Evolutionary conservation across 2,888 invertebrate species (phyloP).

Genomic region (Drosophila villosipedis): DNA sequence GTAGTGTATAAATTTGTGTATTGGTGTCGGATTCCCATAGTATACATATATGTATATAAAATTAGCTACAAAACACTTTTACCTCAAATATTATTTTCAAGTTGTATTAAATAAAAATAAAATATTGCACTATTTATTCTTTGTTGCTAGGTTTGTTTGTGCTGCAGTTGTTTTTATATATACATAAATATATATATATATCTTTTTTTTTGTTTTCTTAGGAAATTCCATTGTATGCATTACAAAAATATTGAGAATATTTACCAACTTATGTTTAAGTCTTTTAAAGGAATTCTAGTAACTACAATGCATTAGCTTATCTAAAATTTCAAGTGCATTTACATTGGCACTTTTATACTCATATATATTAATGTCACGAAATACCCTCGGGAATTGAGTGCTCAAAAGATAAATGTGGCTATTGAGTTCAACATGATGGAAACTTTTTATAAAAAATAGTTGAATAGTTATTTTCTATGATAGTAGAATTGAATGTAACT

Average conservation of each 20-base stretch:
- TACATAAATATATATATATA: background rate
- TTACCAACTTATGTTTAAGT: slow-evolving; percentile 23
- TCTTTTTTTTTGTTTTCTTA: background rate
- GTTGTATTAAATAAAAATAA: slow-evolving; percentile 33
- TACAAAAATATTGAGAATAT: slow-evolving; percentile 62
- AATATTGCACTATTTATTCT: slow-evolving; percentile 38
- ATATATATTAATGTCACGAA: background rate
- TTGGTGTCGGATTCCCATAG: slow-evolving; percentile 49
- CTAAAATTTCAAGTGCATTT: slow-evolving; percentile 30
- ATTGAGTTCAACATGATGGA: background rate
- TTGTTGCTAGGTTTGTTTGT: slow-evolving; percentile 33
- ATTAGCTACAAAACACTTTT: slow-evolving; percentile 54
- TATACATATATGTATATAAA: slow-evolving; percentile 42
- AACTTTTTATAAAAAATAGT: background rate
- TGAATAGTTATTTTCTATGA: background rate
- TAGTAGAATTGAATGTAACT: background rate
- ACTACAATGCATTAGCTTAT: slow-evolving; percentile 20
- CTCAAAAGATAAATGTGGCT: background rate
- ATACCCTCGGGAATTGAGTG: slow-evolving; percentile 1
- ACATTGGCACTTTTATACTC: slow-evolving; percentile 31
- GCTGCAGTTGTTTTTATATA: slow-evolving; percentile 13
- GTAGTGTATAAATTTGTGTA: slow-evolving; percentile 43
- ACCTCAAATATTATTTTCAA: slow-evolving; percentile 33
- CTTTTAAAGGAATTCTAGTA: slow-evolving; percentile 5
- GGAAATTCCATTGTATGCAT: slow-evolving; percentile 27